Conservation (phyloP, 64 coral and sea anemone genomes). For the Actinia tenebrosa region DNA sequence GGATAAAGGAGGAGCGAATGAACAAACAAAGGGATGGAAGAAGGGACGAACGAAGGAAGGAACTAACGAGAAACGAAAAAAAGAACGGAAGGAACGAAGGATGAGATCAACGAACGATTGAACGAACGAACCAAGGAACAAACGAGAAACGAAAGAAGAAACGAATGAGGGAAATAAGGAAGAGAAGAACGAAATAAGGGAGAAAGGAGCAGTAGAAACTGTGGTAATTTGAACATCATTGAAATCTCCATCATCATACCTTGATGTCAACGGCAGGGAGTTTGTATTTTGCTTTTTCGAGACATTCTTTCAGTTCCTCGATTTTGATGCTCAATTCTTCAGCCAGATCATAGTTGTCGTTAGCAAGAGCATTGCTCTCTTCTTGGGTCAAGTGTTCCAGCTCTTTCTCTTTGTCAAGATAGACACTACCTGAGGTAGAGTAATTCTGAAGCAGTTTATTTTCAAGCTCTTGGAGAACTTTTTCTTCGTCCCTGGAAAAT, state of each 20-base stretch:
- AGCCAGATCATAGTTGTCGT: constrained; percentile 61
- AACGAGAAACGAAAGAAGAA: too few species aligned
- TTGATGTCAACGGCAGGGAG: constrained; percentile 38
- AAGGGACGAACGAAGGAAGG: too few species aligned
- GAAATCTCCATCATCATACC: not conserved
- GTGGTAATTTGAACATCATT: too few species aligned
- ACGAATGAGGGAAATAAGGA: too few species aligned
- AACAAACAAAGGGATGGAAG: too few species aligned
- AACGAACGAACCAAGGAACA: too few species aligned
- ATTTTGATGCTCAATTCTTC: constrained; percentile 42
- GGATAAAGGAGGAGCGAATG: not conserved
- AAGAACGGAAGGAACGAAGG: too few species aligned
- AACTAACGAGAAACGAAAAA: too few species aligned
- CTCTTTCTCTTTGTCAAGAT: constrained; percentile 19
- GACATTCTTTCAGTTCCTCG: constrained; percentile 25
- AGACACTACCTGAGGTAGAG: not conserved
- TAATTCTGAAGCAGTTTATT: constrained; percentile 25
- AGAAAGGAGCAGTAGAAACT: too few species aligned
- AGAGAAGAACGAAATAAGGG: too few species aligned
- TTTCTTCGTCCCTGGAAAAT: constrained; percentile 37
- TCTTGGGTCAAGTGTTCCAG: constrained; percentile 21
- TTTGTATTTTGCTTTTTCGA: constrained; percentile 40
- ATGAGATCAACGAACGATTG: too few species aligned
- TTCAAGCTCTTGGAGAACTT: constrained; percentile 13
- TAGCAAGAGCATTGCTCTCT: constrained; percentile 44